Percentiles rank a stretch among this genome's conserved stretches.
Conservation (phyloP, 2,888 invertebrate genomes). For the Saturnia pavonia region DNA sequence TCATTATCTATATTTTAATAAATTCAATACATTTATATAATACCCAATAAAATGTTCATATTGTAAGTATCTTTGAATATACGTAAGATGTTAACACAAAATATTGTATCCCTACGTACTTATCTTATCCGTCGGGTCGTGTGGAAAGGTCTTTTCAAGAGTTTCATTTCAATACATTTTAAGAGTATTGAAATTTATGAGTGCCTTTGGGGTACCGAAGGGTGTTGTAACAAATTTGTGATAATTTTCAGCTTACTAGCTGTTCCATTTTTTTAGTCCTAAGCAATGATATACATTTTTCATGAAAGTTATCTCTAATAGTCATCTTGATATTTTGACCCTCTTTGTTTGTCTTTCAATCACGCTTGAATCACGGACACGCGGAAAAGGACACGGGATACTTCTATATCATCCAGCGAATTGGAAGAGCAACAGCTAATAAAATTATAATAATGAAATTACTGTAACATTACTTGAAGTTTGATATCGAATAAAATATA, state of each 20-base stretch:
- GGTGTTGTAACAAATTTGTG: slow-evolving; percentile 45
- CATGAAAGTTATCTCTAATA: not conserved
- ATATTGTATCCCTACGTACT: slow-evolving; percentile 63
- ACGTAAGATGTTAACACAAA: slow-evolving; percentile 46
- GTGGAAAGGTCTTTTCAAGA: slow-evolving; percentile 61
- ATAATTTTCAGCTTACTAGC: slow-evolving; percentile 32
- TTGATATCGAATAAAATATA: not conserved
- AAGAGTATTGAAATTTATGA: slow-evolving; percentile 68
- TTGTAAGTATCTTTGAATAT: not conserved
- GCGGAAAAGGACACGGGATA: not conserved
- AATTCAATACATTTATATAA: too few relatives aligned
- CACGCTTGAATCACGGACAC: not conserved
- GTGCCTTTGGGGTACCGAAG: slow-evolving; percentile 53
- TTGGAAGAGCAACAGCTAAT: not conserved
- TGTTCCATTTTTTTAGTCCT: not conserved
- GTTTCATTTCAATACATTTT: slow-evolving; percentile 60
- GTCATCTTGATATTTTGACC: not conserved
- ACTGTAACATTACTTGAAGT: not conserved
- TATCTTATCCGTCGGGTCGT: slow-evolving; percentile 58
- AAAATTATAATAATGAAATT: not conserved
- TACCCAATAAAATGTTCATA: not conserved
- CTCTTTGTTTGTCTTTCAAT: not conserved
- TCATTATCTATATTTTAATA: not conserved
- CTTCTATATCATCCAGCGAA: not conserved
- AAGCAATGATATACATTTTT: not conserved